Conservation (phyloP, 2,797 vertebrate genomes). For the Sorex maritimensis region DNA sequence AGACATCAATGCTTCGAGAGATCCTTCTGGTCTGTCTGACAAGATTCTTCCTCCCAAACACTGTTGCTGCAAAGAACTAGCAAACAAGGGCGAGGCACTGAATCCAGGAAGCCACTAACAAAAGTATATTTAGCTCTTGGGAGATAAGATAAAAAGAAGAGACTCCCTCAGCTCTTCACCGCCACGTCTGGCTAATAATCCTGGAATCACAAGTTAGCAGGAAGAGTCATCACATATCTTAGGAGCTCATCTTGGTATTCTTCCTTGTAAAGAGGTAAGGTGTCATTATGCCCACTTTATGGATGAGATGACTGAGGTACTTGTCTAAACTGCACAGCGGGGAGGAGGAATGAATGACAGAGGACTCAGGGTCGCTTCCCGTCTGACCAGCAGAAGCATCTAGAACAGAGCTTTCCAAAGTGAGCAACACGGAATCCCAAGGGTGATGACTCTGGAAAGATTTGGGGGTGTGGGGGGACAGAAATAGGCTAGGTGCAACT, state of each 20-base stretch:
- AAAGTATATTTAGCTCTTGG: neutral
- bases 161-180: constrained; percentile 21
- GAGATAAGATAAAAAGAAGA: constrained; percentile 36
- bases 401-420: too few species aligned
- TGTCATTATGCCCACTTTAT: constrained; percentile 27
- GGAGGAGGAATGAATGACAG: neutral
- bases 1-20: constrained; percentile 12
- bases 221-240: neutral
- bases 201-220: neutral
- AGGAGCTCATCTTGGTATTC: neutral
- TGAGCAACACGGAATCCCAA: too few species aligned
- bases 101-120: neutral
- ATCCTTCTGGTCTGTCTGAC: neutral
- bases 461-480: too few species aligned
- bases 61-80: neutral
- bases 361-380: neutral
- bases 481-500: too few species aligned
- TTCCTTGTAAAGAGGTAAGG: constrained; percentile 43
- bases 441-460: too few species aligned
- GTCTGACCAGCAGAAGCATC: too few species aligned
- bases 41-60: neutral
- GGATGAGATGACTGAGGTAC: neutral
- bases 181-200: constrained; percentile 16
- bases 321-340: neutral
- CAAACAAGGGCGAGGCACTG: neutral